Evolutionary conservation across 2,888 invertebrate genomes (phyloP).

Genomic region (Tipula vernalis): DNA sequence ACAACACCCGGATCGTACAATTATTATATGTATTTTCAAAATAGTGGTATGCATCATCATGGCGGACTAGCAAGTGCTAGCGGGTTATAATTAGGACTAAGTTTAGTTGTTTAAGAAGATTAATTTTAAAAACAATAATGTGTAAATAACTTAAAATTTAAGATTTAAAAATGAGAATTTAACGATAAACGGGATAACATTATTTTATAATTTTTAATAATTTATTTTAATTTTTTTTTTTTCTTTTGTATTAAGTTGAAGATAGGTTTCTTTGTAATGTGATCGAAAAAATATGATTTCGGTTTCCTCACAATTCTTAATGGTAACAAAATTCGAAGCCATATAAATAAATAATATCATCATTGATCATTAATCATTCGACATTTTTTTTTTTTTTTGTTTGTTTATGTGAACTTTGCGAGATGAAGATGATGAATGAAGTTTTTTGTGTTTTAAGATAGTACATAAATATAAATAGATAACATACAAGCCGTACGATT

Average conservation of each 20-base stretch:
- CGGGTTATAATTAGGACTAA: background rate
- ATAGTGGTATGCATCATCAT: constrained; percentile 33
- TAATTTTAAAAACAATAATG: background rate
- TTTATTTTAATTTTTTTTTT: background rate
- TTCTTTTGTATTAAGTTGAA: background rate
- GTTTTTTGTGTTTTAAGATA: background rate
- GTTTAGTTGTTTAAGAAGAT: background rate
- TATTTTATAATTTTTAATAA: background rate
- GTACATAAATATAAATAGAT: background rate
- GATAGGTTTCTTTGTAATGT: background rate
- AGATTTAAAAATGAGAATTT: background rate
- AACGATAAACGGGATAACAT: background rate
- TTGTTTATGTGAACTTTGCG: background rate
- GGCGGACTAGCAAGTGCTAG: constrained; percentile 27
- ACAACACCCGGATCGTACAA: constrained; percentile 22
- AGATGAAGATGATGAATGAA: background rate
- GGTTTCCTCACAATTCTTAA: background rate
- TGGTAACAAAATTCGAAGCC: background rate
- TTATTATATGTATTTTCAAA: constrained; percentile 36
- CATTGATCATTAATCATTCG: background rate
- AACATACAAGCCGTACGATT: background rate
- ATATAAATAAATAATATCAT: background rate
- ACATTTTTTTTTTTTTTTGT: background rate
- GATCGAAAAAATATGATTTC: background rate
- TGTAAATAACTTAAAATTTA: background rate